Conservation (phyloP, 2,113 vertebrate genomes). For the Gymnarchus niloticus region DNA sequence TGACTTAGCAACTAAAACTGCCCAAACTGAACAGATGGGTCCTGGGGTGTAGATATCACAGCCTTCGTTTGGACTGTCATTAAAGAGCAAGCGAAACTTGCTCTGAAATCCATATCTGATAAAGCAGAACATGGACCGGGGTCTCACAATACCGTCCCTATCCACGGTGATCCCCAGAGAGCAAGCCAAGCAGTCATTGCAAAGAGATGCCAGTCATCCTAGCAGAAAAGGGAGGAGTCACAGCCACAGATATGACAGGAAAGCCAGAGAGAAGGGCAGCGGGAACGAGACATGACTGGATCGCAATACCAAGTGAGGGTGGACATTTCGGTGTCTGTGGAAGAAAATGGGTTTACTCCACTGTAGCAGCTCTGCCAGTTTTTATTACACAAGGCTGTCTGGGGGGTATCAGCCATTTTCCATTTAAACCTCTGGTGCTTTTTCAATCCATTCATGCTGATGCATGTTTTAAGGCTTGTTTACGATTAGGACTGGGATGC, state of each 20-base stretch:
- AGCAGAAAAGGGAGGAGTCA: background rate
- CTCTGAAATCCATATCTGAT: background rate
- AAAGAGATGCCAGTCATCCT: background rate
- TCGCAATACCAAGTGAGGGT: background rate
- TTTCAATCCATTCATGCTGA: background rate
- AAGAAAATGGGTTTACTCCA: background rate
- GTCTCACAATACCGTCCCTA: background rate
- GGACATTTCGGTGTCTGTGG: background rate
- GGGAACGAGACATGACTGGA: background rate
- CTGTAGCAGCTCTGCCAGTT: background rate
- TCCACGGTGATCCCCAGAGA: background rate
- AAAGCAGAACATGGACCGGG: background rate
- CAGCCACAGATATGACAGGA: background rate
- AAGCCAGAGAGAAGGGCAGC: background rate
- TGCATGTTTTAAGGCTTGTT: background rate
- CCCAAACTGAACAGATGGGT: background rate
- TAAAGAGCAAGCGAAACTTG: background rate
- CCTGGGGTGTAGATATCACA: no score
- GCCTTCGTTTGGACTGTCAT: background rate
- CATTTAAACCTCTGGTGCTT: background rate
- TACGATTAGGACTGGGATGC: background rate
- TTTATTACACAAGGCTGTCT: background rate
- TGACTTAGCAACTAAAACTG: background rate
- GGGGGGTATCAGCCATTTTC: background rate
- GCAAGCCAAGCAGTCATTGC: background rate